These are phyloP conservation scores for Tenthredo scrophulariae DNA, from an alignment of 2,888 invertebrate species.

Conservation along the genomic window DNA sequence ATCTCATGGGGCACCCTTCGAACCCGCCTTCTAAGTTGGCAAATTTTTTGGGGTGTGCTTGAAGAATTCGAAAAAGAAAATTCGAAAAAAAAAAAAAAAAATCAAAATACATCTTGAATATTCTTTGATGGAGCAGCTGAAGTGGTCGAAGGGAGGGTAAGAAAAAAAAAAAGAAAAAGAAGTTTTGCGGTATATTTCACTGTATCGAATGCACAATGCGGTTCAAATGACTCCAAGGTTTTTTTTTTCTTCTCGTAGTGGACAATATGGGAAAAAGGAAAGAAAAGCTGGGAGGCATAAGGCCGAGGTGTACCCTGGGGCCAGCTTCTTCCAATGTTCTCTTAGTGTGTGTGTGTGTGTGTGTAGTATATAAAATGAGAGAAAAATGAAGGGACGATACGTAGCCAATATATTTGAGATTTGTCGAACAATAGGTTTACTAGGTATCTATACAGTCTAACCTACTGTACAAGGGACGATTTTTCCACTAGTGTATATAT, in stretches of 20 bases:
- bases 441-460: background rate
- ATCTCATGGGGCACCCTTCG: background rate
- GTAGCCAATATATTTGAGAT: conserved; percentile 44
- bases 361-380: background rate
- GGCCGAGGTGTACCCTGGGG: background rate
- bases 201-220: background rate
- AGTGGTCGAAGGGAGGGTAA: background rate
- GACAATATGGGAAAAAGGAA: background rate
- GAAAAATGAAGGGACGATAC: conserved; percentile 23
- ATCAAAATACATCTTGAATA: background rate
- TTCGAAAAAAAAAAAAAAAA: background rate
- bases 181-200: background rate
- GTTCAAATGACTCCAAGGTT: background rate
- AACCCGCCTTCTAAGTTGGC: background rate
- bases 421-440: conserved; percentile 36
- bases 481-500: background rate
- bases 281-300: background rate
- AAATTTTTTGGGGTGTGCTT: background rate
- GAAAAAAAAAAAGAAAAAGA: background rate
- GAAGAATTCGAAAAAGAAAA: background rate
- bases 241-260: background rate
- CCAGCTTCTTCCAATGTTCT: conserved; percentile 7
- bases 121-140: background rate
- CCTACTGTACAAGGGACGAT: conserved; percentile 5
- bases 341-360: background rate